Conservation (phyloP, 2,113 vertebrate species). For the Lathamus discolor region DNA sequence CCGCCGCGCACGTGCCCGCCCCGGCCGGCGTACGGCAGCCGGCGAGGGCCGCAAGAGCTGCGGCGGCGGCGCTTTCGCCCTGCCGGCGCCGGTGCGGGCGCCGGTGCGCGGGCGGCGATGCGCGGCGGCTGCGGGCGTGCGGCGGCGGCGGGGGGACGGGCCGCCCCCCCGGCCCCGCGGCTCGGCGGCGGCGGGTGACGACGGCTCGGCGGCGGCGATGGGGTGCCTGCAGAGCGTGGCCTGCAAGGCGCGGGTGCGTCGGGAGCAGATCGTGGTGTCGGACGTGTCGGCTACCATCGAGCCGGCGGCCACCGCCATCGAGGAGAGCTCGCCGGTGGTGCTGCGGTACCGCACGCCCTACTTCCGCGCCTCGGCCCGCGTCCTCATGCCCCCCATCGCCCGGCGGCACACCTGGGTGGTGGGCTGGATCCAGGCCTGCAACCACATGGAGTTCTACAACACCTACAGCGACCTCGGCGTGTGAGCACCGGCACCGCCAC, state of each 20-base stretch:
- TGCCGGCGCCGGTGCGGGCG: too few relatives aligned
- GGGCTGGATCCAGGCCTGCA: conserved; percentile 98
- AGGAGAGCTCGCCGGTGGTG: conserved; percentile 96
- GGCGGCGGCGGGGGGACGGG: too few relatives aligned
- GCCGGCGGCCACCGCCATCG: conserved; percentile 90
- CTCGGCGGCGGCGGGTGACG: too few relatives aligned
- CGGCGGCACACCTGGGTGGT: conserved; percentile 96
- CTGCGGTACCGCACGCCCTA: conserved; percentile 97
- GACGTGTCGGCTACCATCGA: conserved; percentile 95
- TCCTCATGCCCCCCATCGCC: conserved; percentile 92
- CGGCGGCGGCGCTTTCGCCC: background rate
- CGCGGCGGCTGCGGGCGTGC: too few relatives aligned
- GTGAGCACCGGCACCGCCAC: background rate
- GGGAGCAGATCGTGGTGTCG: conserved; percentile 93
- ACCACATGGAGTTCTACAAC: conserved; percentile 99
- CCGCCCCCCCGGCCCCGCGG: too few relatives aligned
- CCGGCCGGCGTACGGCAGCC: conserved; percentile 38
- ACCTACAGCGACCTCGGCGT: conserved; percentile 83
- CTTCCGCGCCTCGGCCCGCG: conserved; percentile 92
- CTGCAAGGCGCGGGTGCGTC: conserved; percentile 92
- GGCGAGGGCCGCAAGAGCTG: background rate
- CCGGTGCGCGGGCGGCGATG: too few relatives aligned
- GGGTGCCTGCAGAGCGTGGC: conserved; percentile 95
- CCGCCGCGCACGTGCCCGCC: background rate
- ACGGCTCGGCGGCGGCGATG: conserved; percentile 77